These are phyloP conservation scores for Diplodus sargus DNA, from an alignment of 2,797 vertebrate genomes.

Conservation along the genomic window DNA sequence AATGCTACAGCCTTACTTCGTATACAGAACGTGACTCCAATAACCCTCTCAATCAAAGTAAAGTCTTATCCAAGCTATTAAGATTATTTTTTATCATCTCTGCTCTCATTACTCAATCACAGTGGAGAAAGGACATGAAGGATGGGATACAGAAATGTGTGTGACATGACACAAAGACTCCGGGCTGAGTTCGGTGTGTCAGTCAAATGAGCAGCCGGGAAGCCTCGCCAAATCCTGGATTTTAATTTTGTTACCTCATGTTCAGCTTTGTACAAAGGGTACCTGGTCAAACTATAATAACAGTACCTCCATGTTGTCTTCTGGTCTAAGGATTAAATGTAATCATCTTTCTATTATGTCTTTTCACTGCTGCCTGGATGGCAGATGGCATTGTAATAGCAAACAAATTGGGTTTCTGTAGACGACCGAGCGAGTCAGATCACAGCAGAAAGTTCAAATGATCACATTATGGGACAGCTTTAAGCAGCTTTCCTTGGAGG, in stretches of 20 bases:
- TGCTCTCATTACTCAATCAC: conserved; percentile 33
- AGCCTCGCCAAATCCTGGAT: conserved; percentile 21
- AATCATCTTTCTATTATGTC: conserved; percentile 42
- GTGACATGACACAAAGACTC: conserved; percentile 15
- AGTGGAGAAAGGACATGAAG: conserved; percentile 6
- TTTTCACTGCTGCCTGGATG: conserved; percentile 25
- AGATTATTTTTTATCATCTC: conserved; percentile 38
- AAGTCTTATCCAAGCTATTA: conserved; percentile 42
- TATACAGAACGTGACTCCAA: conserved; percentile 47
- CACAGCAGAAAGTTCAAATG: conserved; percentile 27
- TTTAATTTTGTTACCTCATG: conserved; percentile 29
- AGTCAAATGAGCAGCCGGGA: conserved; percentile 17
- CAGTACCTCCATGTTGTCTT: conserved; percentile 2
- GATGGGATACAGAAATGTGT: conserved; percentile 8
- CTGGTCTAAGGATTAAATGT: conserved; percentile 30
- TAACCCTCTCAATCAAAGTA: conserved; percentile 38
- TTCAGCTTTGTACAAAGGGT: conserved; percentile 37
- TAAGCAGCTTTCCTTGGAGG: conserved; percentile 2
- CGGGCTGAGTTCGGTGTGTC: neutral
- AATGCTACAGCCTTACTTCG: conserved; percentile 38
- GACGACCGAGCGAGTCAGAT: conserved; percentile 30
- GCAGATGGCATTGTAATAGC: conserved; percentile 44
- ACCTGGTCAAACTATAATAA: conserved; percentile 40
- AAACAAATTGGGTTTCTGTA: conserved; percentile 38
- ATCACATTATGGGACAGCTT: conserved; percentile 9